Conservation (phyloP, 2,797 vertebrate species). For the Gobio occitaniae region DNA sequence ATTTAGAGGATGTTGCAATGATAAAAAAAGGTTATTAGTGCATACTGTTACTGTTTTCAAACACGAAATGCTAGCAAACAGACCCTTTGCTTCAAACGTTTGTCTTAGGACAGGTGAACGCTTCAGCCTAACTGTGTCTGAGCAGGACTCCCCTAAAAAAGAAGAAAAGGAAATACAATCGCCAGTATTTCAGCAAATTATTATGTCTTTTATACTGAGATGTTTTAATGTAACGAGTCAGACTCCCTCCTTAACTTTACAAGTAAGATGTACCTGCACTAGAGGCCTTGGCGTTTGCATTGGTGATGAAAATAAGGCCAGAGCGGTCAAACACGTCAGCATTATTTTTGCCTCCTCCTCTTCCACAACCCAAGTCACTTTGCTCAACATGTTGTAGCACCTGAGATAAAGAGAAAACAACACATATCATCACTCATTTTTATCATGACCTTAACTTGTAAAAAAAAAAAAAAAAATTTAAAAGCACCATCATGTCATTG, state of each 20-base stretch:
- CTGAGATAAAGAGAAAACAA: conserved; percentile 67
- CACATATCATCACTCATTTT: neutral
- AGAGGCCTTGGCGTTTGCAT: conserved; percentile 80
- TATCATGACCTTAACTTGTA: neutral
- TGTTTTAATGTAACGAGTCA: neutral
- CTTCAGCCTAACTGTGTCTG: conserved; percentile 77
- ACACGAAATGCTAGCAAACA: neutral
- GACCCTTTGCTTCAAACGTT: conserved; percentile 11
- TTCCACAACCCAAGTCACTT: conserved; percentile 90
- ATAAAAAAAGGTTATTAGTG: neutral
- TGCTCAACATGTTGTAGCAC: conserved; percentile 81
- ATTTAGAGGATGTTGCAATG: neutral
- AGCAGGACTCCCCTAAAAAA: conserved; percentile 77
- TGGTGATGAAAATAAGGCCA: conserved; percentile 91
- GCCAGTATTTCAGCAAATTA: neutral
- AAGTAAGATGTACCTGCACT: conserved; percentile 68
- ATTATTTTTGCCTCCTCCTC: conserved; percentile 86
- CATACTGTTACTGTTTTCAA: neutral
- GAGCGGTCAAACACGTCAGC: conserved; percentile 84
- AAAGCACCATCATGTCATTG: neutral
- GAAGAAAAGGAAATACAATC: neutral
- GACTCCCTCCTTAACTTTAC: neutral
- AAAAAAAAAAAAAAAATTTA: neutral
- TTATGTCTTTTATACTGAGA: neutral
- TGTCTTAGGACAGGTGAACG: conserved; percentile 60